Evolutionary conservation across 2,113 vertebrate species (phyloP), one percentile per base, ranked within the genome.

Genomic region (Anguilla japonica): DNA sequence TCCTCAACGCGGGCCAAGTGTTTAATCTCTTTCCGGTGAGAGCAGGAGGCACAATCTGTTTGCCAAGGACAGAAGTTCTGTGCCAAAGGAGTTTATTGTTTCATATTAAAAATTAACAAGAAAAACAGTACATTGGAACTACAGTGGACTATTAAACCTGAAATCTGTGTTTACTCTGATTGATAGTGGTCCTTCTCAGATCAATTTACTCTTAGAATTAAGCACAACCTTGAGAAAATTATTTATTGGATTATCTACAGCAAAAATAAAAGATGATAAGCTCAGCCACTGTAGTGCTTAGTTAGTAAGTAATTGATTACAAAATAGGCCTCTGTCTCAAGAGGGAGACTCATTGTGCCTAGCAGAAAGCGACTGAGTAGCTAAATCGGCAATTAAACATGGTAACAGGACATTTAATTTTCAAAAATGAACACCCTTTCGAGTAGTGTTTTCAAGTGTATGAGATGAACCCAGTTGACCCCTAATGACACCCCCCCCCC

Each of bases 21-120:
- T 84, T 87, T 84, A 87, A 84, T 84, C 83, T 85, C 87, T 85
- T 85, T 88, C 84, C 87, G 80, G 83, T 67, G 71, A 57, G 79
- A 85, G 82, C 83, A 87, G 83, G 82, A 87, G 86, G 87, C 41
- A 40, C 41, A 34, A 26, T 40, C 15, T 81, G 29, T 39, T 34
- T 56, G 83, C 83, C 87, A 84, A 84, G 53, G 40, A 41, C 40
- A 75, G n/a, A 9, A 5, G 83, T 5, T 56, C 60, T 63, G 40
- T 34, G 78, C 57, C 87, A 83, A 53, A 53, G 0, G 29, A 80
- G 43, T 60, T 83, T 43, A 41, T 22, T 29, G 50, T 82, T 75
- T 75, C 56, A 39, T 2, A 80, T 46, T 29, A 29, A 82, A 63
- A 85, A 56, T 41, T 82, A 75, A 67, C 79, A 53, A 50, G 41